Evolutionary conservation across 53 echinoderm and acorn worm genomes (phyloP), one percentile per base, ranked within the genome.

Genomic region (Holothuria scabra): DNA sequence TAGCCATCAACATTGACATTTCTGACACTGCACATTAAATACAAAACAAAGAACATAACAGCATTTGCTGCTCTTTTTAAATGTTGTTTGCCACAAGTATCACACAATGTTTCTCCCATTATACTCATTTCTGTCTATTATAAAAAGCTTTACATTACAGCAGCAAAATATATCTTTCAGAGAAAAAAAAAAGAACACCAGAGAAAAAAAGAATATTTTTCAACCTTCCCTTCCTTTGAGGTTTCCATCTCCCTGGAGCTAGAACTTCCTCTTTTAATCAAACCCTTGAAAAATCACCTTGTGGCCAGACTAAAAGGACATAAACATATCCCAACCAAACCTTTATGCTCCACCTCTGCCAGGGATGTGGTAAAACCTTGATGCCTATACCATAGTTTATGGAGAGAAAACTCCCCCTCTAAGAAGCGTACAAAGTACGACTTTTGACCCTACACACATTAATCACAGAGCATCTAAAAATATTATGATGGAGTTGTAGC

Each of bases 371-470:
- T 72, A 72, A 72, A 72, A 24, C 37, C 48, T 46, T 25, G 22
- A 29, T 65, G 31, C 65, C 31, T 28, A 28, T 65, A 10, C 28
- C 25, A 12, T 44, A 48, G 72, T 72, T 72, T 72, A 72, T 72
- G 72, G 37, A 48, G 46, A 38, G 72, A 6, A 72, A 71, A 72
- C 44, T 44, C 46, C 72, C 72, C 72, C 48, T 72, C 46, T 0
- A 52, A 46, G 72, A 44, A 72, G 72, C 72, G 69, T 14, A 30
- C 31, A 34, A 72, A 48, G 72, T 72, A 72, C 20, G 48, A 72
- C 46, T 44, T 72, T 72, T 72, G 72, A 72, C 72, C 72, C 72
- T 28, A 72, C 72, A 46, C 25, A 44, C 72, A 72, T 72, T 72
- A 72, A 72, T 72, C 72, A 72, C 46, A 35, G 24, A 44, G 48